These are phyloP conservation scores for Sus cebifrons DNA, from an alignment of 2,797 vertebrate genomes.

Conservation along the genomic window DNA sequence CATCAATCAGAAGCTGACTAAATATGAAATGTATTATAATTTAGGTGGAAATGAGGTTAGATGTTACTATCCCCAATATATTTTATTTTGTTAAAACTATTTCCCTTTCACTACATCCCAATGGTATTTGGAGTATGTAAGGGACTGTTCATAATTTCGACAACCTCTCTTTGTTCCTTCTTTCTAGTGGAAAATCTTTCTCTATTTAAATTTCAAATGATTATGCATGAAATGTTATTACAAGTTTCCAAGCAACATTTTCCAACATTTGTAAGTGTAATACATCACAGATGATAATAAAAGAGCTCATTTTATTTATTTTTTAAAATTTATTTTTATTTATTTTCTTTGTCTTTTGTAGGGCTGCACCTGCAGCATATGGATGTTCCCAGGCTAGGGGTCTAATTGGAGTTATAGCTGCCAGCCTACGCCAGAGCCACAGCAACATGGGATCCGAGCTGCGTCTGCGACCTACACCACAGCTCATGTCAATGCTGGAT, in stretches of 20 bases:
- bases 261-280: background rate
- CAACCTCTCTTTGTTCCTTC: background rate
- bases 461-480: too few species aligned
- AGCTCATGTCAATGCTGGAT: too few species aligned
- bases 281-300: background rate
- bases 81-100: slow-evolving; percentile 31
- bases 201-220: slow-evolving; percentile 54
- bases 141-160: background rate
- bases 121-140: background rate
- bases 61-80: background rate
- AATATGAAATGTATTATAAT: background rate
- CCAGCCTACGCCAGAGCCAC: too few species aligned
- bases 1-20: background rate
- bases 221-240: slow-evolving; percentile 39
- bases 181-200: slow-evolving; percentile 37
- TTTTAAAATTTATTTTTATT: too few species aligned
- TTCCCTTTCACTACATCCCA: background rate
- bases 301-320: background rate
- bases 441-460: too few species aligned
- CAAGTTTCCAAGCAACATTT: background rate
- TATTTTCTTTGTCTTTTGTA: too few species aligned
- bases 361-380: too few species aligned
- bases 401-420: too few species aligned
- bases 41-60: background rate
- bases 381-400: too few species aligned